phyloP scores from a whole-genome alignment of 2,113 vertebrate genomes.

The Chloropsis cyanopogon region DNA sequence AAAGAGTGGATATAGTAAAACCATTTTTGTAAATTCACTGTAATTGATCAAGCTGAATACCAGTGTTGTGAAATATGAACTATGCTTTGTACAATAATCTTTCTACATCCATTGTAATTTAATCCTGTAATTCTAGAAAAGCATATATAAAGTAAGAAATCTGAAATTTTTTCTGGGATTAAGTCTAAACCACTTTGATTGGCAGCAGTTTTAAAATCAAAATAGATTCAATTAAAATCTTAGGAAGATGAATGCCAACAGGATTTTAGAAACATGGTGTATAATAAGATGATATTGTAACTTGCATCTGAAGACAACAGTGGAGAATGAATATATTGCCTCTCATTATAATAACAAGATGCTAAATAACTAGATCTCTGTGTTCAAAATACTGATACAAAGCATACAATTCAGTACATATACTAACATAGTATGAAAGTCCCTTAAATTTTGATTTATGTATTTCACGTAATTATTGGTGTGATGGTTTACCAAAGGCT shows the following conservation, averaged over 20 bases:
- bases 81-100: constrained; percentile 34
- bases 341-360: background rate
- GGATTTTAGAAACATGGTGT: background rate
- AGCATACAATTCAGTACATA: background rate
- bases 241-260: background rate
- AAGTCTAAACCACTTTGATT: constrained; percentile 35
- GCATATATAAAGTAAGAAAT: background rate
- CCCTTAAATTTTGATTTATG: background rate
- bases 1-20: constrained; percentile 17
- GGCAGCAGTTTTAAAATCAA: constrained; percentile 34
- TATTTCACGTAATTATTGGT: background rate
- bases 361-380: background rate
- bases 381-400: constrained; percentile 16
- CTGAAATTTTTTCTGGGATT: constrained; percentile 17
- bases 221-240: constrained; percentile 3
- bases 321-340: background rate
- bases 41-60: constrained; percentile 11
- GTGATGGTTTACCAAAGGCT: background rate
- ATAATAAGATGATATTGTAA: background rate
- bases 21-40: constrained; percentile 40
- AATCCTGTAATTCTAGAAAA: constrained; percentile 37
- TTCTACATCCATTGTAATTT: constrained; percentile 35
- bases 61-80: constrained; percentile 39
- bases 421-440: background rate
- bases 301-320: background rate